phyloP scores from a whole-genome alignment of 92 coral and sea anemone genomes.

The Anthopleura xanthogrammica region DNA sequence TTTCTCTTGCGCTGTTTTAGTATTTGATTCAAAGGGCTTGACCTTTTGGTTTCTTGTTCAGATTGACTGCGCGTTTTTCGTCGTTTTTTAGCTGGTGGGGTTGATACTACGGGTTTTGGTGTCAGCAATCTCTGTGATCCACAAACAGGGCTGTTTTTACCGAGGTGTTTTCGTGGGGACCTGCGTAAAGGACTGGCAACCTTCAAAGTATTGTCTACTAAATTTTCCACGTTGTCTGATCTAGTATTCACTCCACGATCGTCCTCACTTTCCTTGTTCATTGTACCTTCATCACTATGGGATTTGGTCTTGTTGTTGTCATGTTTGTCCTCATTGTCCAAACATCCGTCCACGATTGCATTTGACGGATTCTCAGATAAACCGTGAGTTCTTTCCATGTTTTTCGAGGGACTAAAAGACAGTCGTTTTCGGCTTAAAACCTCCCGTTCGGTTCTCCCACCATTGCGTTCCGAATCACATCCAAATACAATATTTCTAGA shows the following conservation, averaged over 20 bases:
- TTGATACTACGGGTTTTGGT: slow-evolving; percentile 38
- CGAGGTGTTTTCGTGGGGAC: background rate
- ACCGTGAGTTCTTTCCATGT: background rate
- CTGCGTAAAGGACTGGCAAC: background rate
- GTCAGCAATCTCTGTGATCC: slow-evolving; percentile 36
- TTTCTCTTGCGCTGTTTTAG: slow-evolving; percentile 87
- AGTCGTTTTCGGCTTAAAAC: slow-evolving; percentile 19
- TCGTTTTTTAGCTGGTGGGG: slow-evolving; percentile 53
- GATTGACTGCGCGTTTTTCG: slow-evolving; percentile 47
- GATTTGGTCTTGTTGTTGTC: background rate
- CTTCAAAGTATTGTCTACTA: background rate
- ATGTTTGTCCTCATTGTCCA: background rate
- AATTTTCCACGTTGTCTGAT: background rate
- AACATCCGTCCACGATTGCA: background rate
- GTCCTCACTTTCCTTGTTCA: background rate
- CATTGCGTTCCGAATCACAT: background rate
- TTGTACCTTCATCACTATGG: background rate
- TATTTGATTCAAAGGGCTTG: slow-evolving; percentile 92
- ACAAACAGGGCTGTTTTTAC: background rate
- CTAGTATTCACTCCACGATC: background rate
- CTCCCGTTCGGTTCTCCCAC: background rate
- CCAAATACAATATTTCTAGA: background rate
- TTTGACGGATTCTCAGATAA: background rate
- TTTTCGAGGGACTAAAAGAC: slow-evolving; percentile 26
- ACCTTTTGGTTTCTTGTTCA: slow-evolving; percentile 53